These are phyloP conservation scores for Bombylius major DNA, from an alignment of 2,888 invertebrate species.

Conservation along the genomic window DNA sequence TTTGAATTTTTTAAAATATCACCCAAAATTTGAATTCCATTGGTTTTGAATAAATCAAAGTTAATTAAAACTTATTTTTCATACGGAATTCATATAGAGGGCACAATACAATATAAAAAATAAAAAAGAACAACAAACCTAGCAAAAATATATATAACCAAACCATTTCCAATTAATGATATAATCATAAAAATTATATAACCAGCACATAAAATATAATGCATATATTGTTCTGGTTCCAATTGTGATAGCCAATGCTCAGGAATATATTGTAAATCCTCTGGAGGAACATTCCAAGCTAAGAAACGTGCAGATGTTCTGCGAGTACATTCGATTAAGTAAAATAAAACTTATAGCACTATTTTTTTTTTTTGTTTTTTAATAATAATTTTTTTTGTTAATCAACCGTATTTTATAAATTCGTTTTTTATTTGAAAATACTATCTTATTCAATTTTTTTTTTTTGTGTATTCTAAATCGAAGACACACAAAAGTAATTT, in stretches of 20 bases:
- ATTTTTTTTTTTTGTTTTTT: too few species aligned
- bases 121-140: neutral
- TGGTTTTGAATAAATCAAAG: too few species aligned
- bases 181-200: conserved; percentile 63
- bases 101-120: neutral
- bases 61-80: too few species aligned
- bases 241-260: conserved; percentile 68
- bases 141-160: conserved; percentile 67
- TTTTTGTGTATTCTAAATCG: too few species aligned
- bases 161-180: conserved; percentile 64
- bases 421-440: too few species aligned
- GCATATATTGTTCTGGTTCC: conserved; percentile 67
- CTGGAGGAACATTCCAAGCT: conserved; percentile 63
- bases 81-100: neutral
- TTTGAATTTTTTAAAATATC: neutral
- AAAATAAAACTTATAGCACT: too few species aligned
- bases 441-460: neutral
- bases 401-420: too few species aligned
- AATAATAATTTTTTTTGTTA: too few species aligned
- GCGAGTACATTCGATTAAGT: too few species aligned
- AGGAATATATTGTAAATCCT: conserved; percentile 60
- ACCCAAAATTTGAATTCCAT: too few species aligned
- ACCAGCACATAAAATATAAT: conserved; percentile 61
- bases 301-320: conserved; percentile 37
- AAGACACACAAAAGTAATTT: too few species aligned